phyloP scores from a whole-genome alignment of 2,888 invertebrate genomes.

The Metalampra italica region DNA sequence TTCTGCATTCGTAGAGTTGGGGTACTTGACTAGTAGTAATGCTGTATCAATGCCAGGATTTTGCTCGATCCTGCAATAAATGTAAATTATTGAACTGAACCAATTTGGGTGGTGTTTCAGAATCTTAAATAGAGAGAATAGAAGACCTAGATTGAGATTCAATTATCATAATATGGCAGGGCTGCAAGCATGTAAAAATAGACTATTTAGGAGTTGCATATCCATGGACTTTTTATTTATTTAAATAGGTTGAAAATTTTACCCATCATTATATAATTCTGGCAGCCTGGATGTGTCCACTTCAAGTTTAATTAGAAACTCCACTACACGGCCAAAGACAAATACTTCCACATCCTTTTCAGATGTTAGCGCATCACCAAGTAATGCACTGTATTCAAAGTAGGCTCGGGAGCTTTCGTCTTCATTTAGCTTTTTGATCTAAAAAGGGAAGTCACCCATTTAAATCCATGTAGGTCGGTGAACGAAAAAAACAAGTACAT shows the following conservation, averaged over 20 bases:
- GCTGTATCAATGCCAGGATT: constrained; percentile 75
- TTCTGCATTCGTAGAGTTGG: constrained; percentile 72
- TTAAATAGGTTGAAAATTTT: neutral
- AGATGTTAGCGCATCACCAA: constrained; percentile 70
- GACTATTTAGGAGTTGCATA: too few relatives aligned
- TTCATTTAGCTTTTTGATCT: constrained; percentile 70
- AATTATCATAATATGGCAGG: too few relatives aligned
- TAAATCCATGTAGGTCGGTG: too few relatives aligned
- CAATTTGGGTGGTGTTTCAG: too few relatives aligned
- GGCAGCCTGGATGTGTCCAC: constrained; percentile 82
- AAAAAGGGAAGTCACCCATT: constrained; percentile 12
- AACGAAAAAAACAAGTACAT: too few relatives aligned
- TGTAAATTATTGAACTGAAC: too few relatives aligned
- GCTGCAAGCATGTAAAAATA: too few relatives aligned
- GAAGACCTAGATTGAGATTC: too few relatives aligned
- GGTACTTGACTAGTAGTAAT: constrained; percentile 76
- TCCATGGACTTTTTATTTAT: too few relatives aligned
- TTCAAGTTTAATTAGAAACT: constrained; percentile 81
- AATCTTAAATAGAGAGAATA: too few relatives aligned
- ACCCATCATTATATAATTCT: constrained; percentile 73
- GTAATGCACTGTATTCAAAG: constrained; percentile 81
- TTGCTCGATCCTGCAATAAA: constrained; percentile 47
- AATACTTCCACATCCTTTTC: constrained; percentile 82
- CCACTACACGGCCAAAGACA: constrained; percentile 78
- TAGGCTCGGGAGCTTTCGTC: constrained; percentile 76